Conservation (phyloP, 1,140 invertebrate species). For the Anoplophora glabripennis region DNA sequence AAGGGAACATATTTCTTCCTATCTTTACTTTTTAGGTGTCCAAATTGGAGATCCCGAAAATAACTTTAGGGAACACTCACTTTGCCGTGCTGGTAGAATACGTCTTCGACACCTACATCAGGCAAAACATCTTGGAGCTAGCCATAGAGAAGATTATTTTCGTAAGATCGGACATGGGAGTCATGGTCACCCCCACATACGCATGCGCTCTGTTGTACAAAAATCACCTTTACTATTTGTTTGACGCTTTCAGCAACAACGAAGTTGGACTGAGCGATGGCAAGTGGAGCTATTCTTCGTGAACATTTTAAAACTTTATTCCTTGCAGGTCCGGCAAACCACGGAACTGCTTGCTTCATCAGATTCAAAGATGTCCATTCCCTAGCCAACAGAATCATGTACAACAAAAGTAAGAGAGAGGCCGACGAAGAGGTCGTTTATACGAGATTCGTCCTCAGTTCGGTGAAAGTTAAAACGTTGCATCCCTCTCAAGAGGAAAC, state of each 20-base stretch:
- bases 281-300: not conserved
- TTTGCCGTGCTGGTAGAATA: slow-evolving; percentile 38
- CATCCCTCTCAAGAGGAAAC: slow-evolving; percentile 17
- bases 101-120: slow-evolving; percentile 34
- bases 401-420: slow-evolving; percentile 45
- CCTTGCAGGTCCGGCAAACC: slow-evolving; percentile 28
- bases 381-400: slow-evolving; percentile 45
- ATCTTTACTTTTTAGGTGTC: slow-evolving; percentile 27
- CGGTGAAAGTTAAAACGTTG: slow-evolving; percentile 30
- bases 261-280: slow-evolving; percentile 52
- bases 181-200: slow-evolving; percentile 53
- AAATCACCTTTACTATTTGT: slow-evolving; percentile 53
- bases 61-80: slow-evolving; percentile 38
- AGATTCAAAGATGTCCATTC: slow-evolving; percentile 45
- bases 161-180: slow-evolving; percentile 49
- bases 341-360: slow-evolving; percentile 51
- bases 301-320: not conserved
- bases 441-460: slow-evolving; percentile 41
- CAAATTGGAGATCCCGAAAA: slow-evolving; percentile 39
- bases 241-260: slow-evolving; percentile 51
- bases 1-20: not conserved
- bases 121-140: slow-evolving; percentile 33
- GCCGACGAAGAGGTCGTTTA: slow-evolving; percentile 34
- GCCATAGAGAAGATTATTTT: slow-evolving; percentile 42
- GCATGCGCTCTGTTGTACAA: slow-evolving; percentile 54